Base-by-base conservation (phyloP, 2,888 invertebrate species). In the Cryptophagus acutangulus region DNA sequence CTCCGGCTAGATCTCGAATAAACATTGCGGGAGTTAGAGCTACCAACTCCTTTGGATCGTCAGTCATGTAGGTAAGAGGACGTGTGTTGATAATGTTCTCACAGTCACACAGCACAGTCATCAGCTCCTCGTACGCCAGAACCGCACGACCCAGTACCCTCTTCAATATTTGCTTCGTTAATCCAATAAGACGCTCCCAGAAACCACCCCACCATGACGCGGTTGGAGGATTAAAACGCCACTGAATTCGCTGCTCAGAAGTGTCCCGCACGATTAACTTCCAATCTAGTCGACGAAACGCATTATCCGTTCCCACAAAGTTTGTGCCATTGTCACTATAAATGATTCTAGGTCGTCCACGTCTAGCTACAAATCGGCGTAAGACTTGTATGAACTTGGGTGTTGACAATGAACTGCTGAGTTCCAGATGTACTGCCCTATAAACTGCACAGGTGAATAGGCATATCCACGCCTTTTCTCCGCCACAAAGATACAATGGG, bases 201-300 rank as follows among this genome's bases (percentile, higher is more conserved):
- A 61, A 65, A 28, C 71, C 70, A 33, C 69, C 69, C 66, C 65
- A 65, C 69, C 71, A 72, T 1, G 69, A 49, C 2, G 68, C 62
- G 1, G 56, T 47, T 3, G 66, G 66, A 3, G 65, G 62, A 36
- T 63, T 70, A 43, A 69, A 70, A 8, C 46, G 43, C 62, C 63
- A 61, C 15, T 33, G 18, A 18, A 63, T 59, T 15, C 47, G 25
- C 12, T 50, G 33, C 1, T 49, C 36, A 1, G 48, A 13, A 14
- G 48, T 47, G 16, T 45, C 36, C 9, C 45, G 25, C 3, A 15
- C 6, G 14, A 63, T 53, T 5, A 33, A 28, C 2, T 50, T 42
- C 59, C 55, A 60, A 33, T 64, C 47, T 13, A 62, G 26, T 14
- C n/a, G 16, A 20, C 20, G n/a, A 42, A 61, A 49, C 1, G 43